Base-by-base conservation (phyloP, 2,888 invertebrate genomes). In the Thereva unica region DNA sequence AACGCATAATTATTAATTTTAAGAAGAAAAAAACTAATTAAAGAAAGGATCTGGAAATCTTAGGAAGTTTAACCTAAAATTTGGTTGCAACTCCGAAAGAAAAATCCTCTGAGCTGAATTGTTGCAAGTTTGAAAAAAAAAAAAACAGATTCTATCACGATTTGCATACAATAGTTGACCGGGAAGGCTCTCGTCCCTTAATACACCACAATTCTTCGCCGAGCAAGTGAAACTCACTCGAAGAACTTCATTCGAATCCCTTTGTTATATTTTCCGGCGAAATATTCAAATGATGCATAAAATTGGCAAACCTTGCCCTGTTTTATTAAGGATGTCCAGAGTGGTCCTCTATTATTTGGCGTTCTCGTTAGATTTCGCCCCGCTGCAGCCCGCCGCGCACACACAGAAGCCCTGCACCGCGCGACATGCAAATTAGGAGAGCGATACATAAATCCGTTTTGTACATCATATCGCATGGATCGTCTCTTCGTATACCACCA, bases 231-330 rank as follows among this genome's bases (percentile, higher is more conserved):
- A 47, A 42, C 12, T 34, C 38, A 59, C 47, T 59, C 59, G 49
- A 56, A 45, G 59, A 59, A 59, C 59, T 59, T 59, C 59, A 59
- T 59, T 38, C 47, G 50, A 56, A 56, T 53, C 56, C 68, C 65
- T 65, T 68, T 68, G 68, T 68, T 65, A 45, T 42, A 66, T 66
- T 68, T 68, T 68, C 68, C 64, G 56, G 63, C 55, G 66, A 68
- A 68, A 68, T 68, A 68, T 68, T 68, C 64, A 68, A 68, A 68
- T 68, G 68, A 68, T 68, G 68, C 66, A 68, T 68, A 63, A 68
- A 68, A 68, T 68, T 66, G 68, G 64, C 55, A 40, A 65, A 55
- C 49, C n/a, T 23, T 23, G 35, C 42, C 55, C 54, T 64, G 37
- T 54, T 54, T 64, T 64, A 47, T 53, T 64, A 53, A 41, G 35